Base-by-base conservation (phyloP, 2,888 invertebrate genomes). In the Lasioglossum leucozonium region DNA sequence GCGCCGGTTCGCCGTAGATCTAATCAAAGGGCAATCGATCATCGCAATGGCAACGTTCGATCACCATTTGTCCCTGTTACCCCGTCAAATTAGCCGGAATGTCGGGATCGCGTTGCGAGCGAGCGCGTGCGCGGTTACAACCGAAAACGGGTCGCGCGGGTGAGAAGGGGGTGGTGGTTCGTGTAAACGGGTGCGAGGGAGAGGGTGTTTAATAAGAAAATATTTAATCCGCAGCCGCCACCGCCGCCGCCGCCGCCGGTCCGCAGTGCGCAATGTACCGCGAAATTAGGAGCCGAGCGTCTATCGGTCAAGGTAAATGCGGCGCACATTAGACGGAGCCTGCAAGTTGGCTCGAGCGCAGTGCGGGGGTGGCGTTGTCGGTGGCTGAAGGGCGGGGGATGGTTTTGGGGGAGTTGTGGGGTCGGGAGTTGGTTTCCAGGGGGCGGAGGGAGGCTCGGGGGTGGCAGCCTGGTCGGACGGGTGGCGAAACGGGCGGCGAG, bases 291-390 rank as follows among this genome's bases (percentile, higher is more conserved):
- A 88, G 85, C 87, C n/a, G 75, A 78, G 88, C 92, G 87, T 91
- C 92, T 92, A 94, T 94, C 91, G 94, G 93, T 93, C 94, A 93
- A 94, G 93, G 93, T 93, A 93, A 94, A 94, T 93, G 93, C 92
- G 90, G 92, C 87, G 91, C 91, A 90, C 93, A 94, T 94, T 93
- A 93, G 93, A 91, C 91, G 84, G 88, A 40, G 82, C 30, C 85
- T 90, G 88, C 87, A 81, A 89, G 89, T 87, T 88, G 87, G 84
- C 73, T 73, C 69, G 71, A 78, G 62, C 62, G 71, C 69, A 75
- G 69, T 58, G 67, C n/a, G 55, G 22, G 65, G 71, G 67, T 55
- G 55, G n/a, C 55, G 55, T 55, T 55, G 55, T n/a, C 11, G 11
- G 55, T 11, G 55, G n/a, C 11, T 4, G n/a, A n/a, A n/a, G n/a